Evolutionary conservation across 2,797 vertebrate species (phyloP).

Genomic region (Ispidina lecontei): DNA sequence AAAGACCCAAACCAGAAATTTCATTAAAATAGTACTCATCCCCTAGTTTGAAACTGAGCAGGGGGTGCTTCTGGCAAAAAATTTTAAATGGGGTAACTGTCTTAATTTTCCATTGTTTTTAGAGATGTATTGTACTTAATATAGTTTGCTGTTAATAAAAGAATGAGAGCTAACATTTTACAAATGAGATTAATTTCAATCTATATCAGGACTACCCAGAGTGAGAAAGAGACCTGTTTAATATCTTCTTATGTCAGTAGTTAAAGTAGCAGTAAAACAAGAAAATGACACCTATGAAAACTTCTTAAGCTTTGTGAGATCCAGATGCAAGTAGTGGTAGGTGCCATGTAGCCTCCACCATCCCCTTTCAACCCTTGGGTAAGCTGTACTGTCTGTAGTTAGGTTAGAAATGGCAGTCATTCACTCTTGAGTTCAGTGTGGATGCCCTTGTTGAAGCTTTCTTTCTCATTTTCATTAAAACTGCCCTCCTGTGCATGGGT

Average conservation of each 20-base stretch:
- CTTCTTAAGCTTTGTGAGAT: background rate
- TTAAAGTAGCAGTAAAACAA: background rate
- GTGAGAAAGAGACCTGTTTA: background rate
- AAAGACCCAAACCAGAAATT: background rate
- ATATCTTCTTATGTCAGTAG: background rate
- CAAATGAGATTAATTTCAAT: background rate
- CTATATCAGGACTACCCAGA: too few relatives aligned
- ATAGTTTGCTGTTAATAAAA: background rate
- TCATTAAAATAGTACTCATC: background rate
- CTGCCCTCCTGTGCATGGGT: background rate
- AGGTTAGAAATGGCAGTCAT: background rate
- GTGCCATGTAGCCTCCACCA: background rate
- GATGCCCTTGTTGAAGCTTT: background rate
- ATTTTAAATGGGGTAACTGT: background rate
- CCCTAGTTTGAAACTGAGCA: background rate
- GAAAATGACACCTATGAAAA: background rate
- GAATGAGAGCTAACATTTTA: background rate
- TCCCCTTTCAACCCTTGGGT: rapidly evolving
- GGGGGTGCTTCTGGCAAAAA: background rate
- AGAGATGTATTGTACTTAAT: background rate
- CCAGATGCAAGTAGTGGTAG: background rate
- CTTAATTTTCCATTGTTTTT: background rate
- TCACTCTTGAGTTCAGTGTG: rapidly evolving
- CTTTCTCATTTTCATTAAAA: background rate
- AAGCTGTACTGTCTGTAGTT: background rate